Percentiles rank a stretch among this genome's conserved stretches.
Evolutionary conservation across 2,797 vertebrate species (phyloP).

Genomic region (Lophius americanus): DNA sequence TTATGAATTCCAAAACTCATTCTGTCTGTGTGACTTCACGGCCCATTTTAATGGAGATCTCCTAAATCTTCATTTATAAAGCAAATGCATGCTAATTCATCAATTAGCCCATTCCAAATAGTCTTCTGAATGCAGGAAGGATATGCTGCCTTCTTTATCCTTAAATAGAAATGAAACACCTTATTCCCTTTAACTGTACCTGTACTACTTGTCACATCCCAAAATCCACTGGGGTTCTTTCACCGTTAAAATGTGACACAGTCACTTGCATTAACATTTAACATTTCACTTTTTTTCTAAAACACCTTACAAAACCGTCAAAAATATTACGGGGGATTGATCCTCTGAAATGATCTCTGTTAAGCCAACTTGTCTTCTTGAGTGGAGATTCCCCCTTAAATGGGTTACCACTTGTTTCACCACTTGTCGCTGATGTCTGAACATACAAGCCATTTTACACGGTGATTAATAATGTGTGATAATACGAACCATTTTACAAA

Average conservation of each 20-base stretch:
- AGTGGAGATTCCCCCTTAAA: no score
- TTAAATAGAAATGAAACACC: slow-evolving; percentile 12
- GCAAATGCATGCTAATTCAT: slow-evolving; percentile 4
- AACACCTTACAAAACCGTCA: no score
- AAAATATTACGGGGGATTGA: no score
- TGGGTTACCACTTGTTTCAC: no score
- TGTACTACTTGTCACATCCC: not conserved
- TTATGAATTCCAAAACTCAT: slow-evolving; percentile 26
- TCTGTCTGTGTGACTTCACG: slow-evolving; percentile 12
- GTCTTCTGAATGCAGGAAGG: slow-evolving; percentile 15
- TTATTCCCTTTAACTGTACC: not conserved
- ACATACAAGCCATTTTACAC: slow-evolving; percentile 20
- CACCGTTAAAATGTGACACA: not conserved
- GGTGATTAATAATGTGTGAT: slow-evolving; percentile 18
- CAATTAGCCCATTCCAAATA: slow-evolving; percentile 6
- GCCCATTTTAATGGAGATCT: slow-evolving; percentile 23
- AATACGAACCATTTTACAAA: no score
- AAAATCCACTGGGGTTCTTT: not conserved
- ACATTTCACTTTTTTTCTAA: no score
- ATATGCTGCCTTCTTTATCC: slow-evolving; percentile 1
- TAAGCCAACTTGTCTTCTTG: no score
- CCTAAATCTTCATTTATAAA: slow-evolving; percentile 22
- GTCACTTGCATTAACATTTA: not conserved
- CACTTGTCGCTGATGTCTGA: slow-evolving; percentile 8
- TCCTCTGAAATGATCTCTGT: no score